These are phyloP conservation scores for Garra rufa DNA, from an alignment of 2,113 vertebrate species.

Conservation along the genomic window DNA sequence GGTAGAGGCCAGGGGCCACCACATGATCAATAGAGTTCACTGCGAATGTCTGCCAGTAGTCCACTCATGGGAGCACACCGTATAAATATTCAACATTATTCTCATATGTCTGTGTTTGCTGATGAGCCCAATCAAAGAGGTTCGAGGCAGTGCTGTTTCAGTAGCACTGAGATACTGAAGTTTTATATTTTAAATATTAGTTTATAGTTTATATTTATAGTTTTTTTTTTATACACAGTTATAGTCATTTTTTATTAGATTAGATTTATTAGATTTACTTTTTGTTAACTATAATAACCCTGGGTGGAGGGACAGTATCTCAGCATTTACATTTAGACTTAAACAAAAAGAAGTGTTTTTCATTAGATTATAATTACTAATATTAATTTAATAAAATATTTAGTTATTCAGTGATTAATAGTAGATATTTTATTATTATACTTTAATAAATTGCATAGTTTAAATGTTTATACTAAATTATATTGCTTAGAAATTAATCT, in stretches of 20 bases:
- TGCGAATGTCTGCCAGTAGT: conserved; percentile 37
- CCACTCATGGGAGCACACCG: conserved; percentile 8
- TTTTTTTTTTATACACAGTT: no score
- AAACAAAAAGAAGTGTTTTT: background rate
- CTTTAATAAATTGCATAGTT: background rate
- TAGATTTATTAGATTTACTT: background rate
- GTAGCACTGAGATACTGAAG: background rate
- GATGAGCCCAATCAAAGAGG: background rate
- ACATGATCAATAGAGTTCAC: conserved; percentile 53
- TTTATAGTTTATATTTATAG: no score
- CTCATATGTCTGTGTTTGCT: conserved; percentile 16
- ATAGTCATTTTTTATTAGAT: no score
- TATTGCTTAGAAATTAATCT: background rate
- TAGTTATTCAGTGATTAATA: background rate
- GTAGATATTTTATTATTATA: background rate
- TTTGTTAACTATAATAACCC: background rate
- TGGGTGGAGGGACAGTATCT: background rate
- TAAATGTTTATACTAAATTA: background rate
- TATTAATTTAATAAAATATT: background rate
- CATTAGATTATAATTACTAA: background rate
- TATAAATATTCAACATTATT: conserved; percentile 45
- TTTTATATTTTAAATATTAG: background rate
- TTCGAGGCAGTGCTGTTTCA: background rate
- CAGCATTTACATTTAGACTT: background rate
- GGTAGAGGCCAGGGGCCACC: conserved; percentile 40